Percentiles rank a stretch among this genome's conserved stretches.
Evolutionary conservation across 2,797 vertebrate species (phyloP).

Genomic region (Cottoperca gobio): DNA sequence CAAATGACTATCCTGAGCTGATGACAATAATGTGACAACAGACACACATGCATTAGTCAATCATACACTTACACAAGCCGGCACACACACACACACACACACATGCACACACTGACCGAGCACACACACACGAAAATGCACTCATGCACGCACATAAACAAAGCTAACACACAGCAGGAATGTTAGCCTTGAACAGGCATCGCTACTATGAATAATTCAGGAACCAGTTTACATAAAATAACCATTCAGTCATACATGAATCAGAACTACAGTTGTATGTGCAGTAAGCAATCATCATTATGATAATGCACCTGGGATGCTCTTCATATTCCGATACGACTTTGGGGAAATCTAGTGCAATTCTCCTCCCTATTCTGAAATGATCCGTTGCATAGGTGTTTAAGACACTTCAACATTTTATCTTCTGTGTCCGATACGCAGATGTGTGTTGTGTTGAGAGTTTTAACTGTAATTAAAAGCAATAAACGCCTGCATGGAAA

Average conservation of each 20-base stretch:
- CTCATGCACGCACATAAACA: neutral
- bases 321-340: constrained; percentile 32
- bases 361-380: constrained; percentile 27
- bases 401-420: neutral
- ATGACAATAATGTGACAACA: constrained; percentile 69
- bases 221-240: constrained; percentile 64
- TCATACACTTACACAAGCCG: constrained; percentile 9
- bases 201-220: constrained; percentile 63
- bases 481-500: neutral
- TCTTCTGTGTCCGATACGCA: neutral
- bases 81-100: constrained; percentile 13
- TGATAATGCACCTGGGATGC: constrained; percentile 46
- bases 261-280: constrained; percentile 59
- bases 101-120: neutral
- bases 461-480: neutral
- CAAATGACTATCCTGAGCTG: constrained; percentile 66
- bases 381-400: constrained; percentile 25
- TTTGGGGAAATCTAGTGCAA: constrained; percentile 44
- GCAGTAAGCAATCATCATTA: constrained; percentile 56
- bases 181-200: constrained; percentile 53
- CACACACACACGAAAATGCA: neutral
- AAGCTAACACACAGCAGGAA: constrained; percentile 36
- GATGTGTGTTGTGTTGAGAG: no score
- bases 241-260: constrained; percentile 61
- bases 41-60: constrained; percentile 49